These are phyloP conservation scores for Siniperca chuatsi DNA, from an alignment of 2,113 vertebrate species.

Conservation along the genomic window DNA sequence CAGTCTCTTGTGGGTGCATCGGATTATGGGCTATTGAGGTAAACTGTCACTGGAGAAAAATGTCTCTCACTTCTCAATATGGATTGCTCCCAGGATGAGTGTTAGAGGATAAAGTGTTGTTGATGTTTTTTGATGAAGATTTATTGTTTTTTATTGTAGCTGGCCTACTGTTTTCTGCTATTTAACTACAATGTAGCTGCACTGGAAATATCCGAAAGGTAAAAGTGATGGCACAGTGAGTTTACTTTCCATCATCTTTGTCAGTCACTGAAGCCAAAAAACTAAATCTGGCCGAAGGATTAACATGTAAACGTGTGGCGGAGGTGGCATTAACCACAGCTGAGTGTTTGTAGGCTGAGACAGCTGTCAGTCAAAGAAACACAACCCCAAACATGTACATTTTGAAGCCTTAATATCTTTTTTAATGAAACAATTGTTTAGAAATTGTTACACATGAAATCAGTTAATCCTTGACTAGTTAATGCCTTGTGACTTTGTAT, in stretches of 20 bases:
- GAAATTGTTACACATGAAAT: too few relatives aligned
- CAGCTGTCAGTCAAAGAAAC: background rate
- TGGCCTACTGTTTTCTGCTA: background rate
- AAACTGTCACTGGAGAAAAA: background rate
- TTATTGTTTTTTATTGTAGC: background rate
- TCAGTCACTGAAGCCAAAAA: background rate
- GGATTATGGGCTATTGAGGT: background rate
- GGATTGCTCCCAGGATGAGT: background rate
- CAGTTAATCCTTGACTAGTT: background rate
- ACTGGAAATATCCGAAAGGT: background rate
- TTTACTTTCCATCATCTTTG: background rate
- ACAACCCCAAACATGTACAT: background rate
- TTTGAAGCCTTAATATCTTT: background rate
- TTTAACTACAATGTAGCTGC: background rate
- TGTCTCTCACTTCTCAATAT: background rate
- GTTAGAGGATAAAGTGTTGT: background rate
- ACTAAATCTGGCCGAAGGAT: background rate
- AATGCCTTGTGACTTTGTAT: background rate
- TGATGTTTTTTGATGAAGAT: background rate
- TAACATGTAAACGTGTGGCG: background rate
- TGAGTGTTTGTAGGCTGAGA: background rate
- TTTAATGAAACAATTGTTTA: background rate
- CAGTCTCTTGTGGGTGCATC: background rate
- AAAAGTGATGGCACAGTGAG: background rate
- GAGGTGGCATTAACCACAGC: background rate